phyloP scores from a whole-genome alignment of 2,888 invertebrate species.

The Lampropteryx suffumata region DNA sequence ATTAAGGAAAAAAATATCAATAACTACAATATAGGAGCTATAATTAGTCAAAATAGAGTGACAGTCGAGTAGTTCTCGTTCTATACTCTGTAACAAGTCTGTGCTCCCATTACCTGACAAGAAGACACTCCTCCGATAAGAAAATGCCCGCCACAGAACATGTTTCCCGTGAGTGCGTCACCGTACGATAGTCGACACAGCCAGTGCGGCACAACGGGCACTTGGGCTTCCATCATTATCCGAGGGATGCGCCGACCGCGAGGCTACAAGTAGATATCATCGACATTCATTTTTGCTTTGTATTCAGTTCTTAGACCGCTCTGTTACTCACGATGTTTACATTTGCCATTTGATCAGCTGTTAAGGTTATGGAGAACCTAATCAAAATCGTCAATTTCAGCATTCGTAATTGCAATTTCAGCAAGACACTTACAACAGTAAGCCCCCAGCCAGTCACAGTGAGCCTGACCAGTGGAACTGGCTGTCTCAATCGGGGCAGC shows the following conservation, averaged over 20 bases:
- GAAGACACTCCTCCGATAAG: conserved; percentile 81
- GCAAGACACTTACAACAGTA: conserved; percentile 69
- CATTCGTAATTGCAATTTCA: no score
- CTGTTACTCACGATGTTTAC: no score
- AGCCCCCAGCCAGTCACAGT: conserved; percentile 78
- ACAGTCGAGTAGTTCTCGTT: no score
- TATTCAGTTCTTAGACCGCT: no score
- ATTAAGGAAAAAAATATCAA: no score
- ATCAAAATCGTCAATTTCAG: no score
- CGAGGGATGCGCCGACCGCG: conserved; percentile 70
- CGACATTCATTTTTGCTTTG: no score
- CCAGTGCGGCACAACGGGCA: conserved; percentile 76
- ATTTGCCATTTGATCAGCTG: no score
- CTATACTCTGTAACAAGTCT: no score
- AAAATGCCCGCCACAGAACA: conserved; percentile 84
- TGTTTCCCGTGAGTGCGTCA: conserved; percentile 76
- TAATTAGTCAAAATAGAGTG: no score
- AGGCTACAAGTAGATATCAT: conserved; percentile 43
- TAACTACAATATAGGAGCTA: no score
- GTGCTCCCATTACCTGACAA: conserved; percentile 71
- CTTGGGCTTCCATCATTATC: conserved; percentile 73
- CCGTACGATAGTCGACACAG: conserved; percentile 72
- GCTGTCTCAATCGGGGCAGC: conserved; percentile 58
- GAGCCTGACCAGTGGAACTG: conserved; percentile 66
- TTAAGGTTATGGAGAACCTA: no score